phyloP scores from a whole-genome alignment of 2,113 vertebrate genomes.

The Oxyruncus cristatus region DNA sequence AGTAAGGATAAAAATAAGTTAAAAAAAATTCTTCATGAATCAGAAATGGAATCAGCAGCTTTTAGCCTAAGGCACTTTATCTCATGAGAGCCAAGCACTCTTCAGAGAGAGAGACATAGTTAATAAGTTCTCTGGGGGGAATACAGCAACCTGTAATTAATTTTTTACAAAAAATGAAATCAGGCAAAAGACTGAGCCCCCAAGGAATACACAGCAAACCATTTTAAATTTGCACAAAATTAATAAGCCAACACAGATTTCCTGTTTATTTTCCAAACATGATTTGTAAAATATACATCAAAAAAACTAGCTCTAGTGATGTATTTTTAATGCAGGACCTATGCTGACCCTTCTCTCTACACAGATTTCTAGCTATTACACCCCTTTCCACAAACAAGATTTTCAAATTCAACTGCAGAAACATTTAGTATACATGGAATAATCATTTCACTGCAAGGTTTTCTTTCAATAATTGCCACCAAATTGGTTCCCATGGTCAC shows the following conservation, averaged over 20 bases:
- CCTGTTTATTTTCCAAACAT: neutral
- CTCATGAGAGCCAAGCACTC: constrained; percentile 14
- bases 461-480: constrained; percentile 40
- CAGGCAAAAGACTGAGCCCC: neutral
- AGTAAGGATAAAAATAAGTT: neutral
- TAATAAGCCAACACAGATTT: neutral
- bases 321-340: neutral
- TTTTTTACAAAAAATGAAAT: constrained; percentile 47
- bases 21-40: constrained; percentile 1
- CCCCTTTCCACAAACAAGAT: neutral
- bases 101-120: constrained; percentile 25
- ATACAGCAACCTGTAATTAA: constrained; percentile 47
- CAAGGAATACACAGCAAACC: neutral
- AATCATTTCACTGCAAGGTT: neutral
- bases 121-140: constrained; percentile 46
- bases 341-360: neutral
- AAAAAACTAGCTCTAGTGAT: neutral
- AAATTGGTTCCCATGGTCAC: constrained; percentile 67
- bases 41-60: constrained; percentile 27
- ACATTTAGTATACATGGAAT: neutral
- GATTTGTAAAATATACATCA: constrained; percentile 23
- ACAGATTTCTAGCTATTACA: neutral
- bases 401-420: neutral
- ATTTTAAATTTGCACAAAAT: neutral
- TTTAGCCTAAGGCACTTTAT: constrained; percentile 18